These are phyloP conservation scores for Edolisoma coerulescens DNA, from an alignment of 2,113 vertebrate species.

Conservation along the genomic window DNA sequence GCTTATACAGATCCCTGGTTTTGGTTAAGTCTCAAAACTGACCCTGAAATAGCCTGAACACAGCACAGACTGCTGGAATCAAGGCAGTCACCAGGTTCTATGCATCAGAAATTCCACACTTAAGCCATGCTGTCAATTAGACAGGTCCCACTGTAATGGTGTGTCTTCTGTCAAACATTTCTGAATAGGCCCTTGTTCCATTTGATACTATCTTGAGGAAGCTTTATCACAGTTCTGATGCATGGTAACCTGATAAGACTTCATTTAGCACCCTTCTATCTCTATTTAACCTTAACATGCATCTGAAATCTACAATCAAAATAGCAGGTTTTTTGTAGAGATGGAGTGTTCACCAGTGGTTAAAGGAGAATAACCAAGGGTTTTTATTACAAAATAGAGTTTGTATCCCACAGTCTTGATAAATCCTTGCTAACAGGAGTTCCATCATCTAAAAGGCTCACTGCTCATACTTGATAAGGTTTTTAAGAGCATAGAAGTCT, in stretches of 20 bases:
- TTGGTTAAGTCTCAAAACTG: not conserved
- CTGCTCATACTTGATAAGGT: conserved; percentile 17
- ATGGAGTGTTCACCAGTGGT: not conserved
- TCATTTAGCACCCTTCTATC: conserved; percentile 65
- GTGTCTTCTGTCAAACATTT: conserved; percentile 62
- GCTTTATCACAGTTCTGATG: conserved; percentile 61
- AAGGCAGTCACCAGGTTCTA: not conserved
- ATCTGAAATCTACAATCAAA: not conserved
- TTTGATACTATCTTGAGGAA: conserved; percentile 64
- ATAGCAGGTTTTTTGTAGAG: not conserved
- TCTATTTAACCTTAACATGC: conserved; percentile 26
- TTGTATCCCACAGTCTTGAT: not conserved
- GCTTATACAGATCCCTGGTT: not conserved
- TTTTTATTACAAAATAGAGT: not conserved
- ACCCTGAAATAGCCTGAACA: conserved; percentile 15
- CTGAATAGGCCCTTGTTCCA: conserved; percentile 61
- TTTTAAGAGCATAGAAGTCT: not conserved
- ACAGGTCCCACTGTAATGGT: conserved; percentile 49
- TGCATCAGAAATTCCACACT: conserved; percentile 49
- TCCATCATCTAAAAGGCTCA: not conserved
- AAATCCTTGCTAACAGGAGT: not conserved
- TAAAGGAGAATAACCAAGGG: conserved; percentile 10
- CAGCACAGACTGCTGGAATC: not conserved
- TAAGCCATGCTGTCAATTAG: conserved; percentile 65
- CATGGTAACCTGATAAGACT: conserved; percentile 62